Conservation (phyloP, 2,797 vertebrate genomes). For the Choloepus didactylus region DNA sequence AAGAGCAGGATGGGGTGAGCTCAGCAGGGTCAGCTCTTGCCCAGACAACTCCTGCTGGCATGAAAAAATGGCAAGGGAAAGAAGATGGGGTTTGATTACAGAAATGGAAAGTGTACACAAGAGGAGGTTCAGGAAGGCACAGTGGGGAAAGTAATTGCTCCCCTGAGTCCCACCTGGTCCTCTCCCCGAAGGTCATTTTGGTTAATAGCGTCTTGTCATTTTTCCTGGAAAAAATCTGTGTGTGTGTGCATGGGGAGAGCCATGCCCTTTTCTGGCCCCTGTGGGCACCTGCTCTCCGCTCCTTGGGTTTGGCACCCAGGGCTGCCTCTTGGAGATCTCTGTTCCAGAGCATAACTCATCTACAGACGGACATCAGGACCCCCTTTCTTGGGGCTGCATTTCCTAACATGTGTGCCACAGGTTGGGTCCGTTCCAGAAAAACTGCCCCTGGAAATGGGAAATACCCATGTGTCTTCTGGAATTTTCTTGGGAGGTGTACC, state of each 20-base stretch:
- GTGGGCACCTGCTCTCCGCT: rapidly evolving
- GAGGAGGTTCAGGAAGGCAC: not conserved
- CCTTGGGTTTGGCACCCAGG: not conserved
- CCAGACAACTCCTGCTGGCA: not conserved
- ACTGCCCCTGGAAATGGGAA: not conserved
- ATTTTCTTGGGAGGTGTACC: not conserved
- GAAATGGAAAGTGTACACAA: rapidly evolving
- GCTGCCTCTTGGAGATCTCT: not conserved
- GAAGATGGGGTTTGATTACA: not conserved
- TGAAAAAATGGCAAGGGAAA: not conserved
- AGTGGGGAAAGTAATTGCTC: rapidly evolving
- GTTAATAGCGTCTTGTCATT: not conserved
- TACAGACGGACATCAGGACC: not conserved
- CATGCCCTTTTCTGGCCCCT: not conserved
- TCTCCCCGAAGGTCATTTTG: not conserved
- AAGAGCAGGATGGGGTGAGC: not conserved
- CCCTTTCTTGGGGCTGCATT: not conserved
- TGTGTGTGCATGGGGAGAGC: not conserved
- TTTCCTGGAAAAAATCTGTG: not conserved
- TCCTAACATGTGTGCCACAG: too few species aligned
- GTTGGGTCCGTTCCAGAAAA: not conserved
- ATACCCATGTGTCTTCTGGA: not conserved
- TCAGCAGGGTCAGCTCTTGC: too few species aligned
- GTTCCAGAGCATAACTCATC: too few species aligned
- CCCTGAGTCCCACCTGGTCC: not conserved